Evolutionary conservation across 53 echinoderm and acorn worm species (phyloP).

Genomic region (Holothuria leucospilota): DNA sequence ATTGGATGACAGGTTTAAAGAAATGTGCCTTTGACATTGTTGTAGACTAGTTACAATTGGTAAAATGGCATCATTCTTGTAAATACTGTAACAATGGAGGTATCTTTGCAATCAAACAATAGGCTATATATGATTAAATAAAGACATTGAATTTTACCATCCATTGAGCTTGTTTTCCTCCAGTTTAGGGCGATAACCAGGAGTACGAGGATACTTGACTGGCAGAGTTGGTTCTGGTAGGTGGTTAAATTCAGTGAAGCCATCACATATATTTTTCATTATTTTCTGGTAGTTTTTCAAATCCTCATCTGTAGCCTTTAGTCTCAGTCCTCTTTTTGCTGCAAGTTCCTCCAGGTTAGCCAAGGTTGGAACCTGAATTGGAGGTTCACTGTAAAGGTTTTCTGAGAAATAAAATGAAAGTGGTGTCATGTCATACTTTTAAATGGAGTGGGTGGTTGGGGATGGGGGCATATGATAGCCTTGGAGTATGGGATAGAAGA

Average conservation of each 20-base stretch:
- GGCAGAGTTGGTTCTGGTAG: slow-evolving; percentile 77
- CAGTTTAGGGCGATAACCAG: slow-evolving; percentile 70
- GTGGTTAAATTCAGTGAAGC: slow-evolving; percentile 49
- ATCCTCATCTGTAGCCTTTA: slow-evolving; percentile 21
- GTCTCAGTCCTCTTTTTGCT: not conserved
- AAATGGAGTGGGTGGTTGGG: too few relatives aligned
- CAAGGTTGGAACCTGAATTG: slow-evolving; percentile 34
- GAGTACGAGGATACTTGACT: slow-evolving; percentile 77
- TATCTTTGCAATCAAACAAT: too few relatives aligned
- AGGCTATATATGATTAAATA: too few relatives aligned
- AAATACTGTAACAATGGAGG: too few relatives aligned
- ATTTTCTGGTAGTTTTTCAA: slow-evolving; percentile 53
- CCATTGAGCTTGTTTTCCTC: slow-evolving; percentile 79
- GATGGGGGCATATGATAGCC: too few relatives aligned
- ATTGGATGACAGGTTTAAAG: too few relatives aligned
- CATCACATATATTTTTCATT: slow-evolving; percentile 54
- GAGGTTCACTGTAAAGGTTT: slow-evolving; percentile 31
- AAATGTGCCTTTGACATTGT: too few relatives aligned
- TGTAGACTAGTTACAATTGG: too few relatives aligned
- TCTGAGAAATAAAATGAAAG: not conserved
- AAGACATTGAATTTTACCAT: slow-evolving; percentile 52
- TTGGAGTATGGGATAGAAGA: too few relatives aligned
- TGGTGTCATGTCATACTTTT: too few relatives aligned
- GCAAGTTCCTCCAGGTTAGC: slow-evolving; percentile 43
- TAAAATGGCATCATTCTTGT: too few relatives aligned